Conservation (phyloP, 2,113 vertebrate species). For the Lamprologus speciosus region DNA sequence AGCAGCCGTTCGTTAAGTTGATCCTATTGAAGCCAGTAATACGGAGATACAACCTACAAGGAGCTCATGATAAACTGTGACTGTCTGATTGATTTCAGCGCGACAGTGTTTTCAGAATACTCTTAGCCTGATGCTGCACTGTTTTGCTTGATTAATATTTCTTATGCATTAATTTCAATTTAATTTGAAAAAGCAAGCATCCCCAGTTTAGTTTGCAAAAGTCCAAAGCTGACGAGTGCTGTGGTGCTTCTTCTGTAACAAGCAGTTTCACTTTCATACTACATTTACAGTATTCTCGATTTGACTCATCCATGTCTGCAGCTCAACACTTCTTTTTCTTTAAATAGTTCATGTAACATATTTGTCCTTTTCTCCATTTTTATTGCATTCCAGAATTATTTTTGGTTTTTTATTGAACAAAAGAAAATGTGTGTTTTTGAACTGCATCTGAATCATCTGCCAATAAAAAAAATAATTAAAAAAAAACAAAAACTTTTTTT, state of each 20-base stretch:
- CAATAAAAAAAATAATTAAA: not conserved
- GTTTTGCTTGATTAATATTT: not conserved
- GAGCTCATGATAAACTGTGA: slow-evolving; percentile 29
- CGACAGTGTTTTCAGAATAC: not conserved
- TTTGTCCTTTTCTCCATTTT: not conserved
- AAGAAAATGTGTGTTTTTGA: not conserved
- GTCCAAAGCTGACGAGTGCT: not conserved
- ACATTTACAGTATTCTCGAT: not conserved
- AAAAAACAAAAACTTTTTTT: not conserved
- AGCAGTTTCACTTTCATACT: not conserved
- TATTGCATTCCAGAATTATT: not conserved
- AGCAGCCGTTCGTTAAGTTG: not conserved
- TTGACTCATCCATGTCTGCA: not conserved
- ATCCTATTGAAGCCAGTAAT: slow-evolving; percentile 13
- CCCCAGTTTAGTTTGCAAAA: not conserved
- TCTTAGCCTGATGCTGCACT: not conserved
- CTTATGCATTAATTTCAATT: not conserved
- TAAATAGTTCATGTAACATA: not conserved
- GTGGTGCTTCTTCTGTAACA: not conserved
- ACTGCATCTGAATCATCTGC: not conserved
- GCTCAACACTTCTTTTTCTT: not conserved
- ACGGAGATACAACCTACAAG: not conserved
- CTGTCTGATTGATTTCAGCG: not conserved
- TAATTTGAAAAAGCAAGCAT: not conserved
- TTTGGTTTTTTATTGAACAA: not conserved